Evolutionary conservation across 2,888 invertebrate species (phyloP), one percentile per base, ranked within the genome.

Genomic region (Ellobium chinense): DNA sequence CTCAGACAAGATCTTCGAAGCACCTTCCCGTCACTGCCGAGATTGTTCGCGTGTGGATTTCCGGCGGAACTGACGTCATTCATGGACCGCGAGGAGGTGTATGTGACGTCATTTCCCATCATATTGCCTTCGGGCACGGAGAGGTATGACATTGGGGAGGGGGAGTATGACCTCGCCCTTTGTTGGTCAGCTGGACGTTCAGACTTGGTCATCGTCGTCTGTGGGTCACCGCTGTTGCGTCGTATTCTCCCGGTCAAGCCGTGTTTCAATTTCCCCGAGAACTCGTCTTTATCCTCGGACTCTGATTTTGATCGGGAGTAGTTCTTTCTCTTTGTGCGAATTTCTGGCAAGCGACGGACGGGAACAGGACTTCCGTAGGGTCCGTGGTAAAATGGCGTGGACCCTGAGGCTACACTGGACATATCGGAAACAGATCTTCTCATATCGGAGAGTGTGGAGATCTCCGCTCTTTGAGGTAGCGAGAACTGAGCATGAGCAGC

Each of bases 1-100:
- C 81, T 83, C 37, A 82, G 75, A 54, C 81, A 82, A 34, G 83
- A 83, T 24, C 80, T 31, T 1, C 80, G 27, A 7, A 80, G 68
- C 3, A 80, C 68, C 24, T 31, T 56, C n/a, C 80, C 80, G 12
- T 80, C 80, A 0, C 4, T 27, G n/a, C 66, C 60, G 3, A 74
- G 31, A 31, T 68, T 80, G 60, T 74, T 66, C 27, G 46, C 74
- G 31, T 65, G 14, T 1, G 58, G 39, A 27, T 80, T 73, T 1
- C 78, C 78, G 2, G 66, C 68, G 2, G 39, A 66, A 27, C 73
- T 80, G 60, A 80, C 74, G 68, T 80, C 80, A 58, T 68, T 58
- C 80, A 80, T 80, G 9, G 80, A 80, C 37, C 74, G 39, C 21
- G 80, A 80, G 1, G 78, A 72, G n/a, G 78, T 65, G 58, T 56